Percentiles rank a stretch among this genome's conserved stretches.
These are phyloP conservation scores for Gymnocypris eckloni DNA, from an alignment of 2,797 vertebrate genomes.

Conservation along the genomic window DNA sequence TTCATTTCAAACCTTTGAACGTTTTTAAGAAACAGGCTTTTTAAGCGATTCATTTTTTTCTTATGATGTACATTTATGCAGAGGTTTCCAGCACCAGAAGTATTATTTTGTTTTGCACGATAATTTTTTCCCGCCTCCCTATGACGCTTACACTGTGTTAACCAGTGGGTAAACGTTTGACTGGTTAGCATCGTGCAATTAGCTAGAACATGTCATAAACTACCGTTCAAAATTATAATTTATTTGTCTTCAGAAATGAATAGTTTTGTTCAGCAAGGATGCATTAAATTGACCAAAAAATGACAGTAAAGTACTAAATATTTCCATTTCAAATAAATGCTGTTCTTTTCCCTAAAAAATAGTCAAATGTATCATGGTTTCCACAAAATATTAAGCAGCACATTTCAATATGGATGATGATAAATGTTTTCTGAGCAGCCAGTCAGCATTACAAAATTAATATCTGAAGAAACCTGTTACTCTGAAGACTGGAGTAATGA, in stretches of 20 bases:
- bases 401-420: not conserved
- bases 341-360: not conserved
- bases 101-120: not conserved
- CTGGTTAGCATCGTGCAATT: not conserved
- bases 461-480: not conserved
- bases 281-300: not conserved
- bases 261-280: not conserved
- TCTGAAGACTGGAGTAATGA: not conserved
- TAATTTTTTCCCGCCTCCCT: not conserved
- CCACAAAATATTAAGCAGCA: not conserved
- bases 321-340: not conserved
- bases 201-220: not conserved
- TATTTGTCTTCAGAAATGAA: not conserved
- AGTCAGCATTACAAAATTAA: not conserved
- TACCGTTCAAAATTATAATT: not conserved
- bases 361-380: not conserved
- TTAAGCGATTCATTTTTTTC: not conserved
- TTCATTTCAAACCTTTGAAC: conserved; percentile 73
- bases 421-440: not conserved
- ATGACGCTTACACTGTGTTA: not conserved
- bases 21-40: not conserved
- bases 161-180: not conserved
- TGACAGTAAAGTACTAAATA: not conserved
- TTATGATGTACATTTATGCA: not conserved
- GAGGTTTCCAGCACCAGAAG: not conserved